Conservation (phyloP, 2,113 vertebrate genomes). For the Xiphophorus couchianus region DNA sequence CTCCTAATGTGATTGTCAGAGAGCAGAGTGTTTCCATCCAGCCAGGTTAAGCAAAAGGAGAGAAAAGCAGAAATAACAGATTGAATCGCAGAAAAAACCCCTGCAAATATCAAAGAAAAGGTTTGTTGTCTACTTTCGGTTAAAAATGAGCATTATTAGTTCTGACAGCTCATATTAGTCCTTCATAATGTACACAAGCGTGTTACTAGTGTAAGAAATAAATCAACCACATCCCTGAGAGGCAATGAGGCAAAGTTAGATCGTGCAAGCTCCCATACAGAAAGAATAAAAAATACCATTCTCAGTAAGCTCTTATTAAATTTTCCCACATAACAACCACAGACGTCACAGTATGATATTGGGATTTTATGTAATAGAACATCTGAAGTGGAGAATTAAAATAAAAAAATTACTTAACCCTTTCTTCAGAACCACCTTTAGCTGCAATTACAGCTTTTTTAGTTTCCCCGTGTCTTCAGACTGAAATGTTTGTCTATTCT, state of each 20-base stretch:
- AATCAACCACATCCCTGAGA: neutral
- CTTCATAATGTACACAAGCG: neutral
- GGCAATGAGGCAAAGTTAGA: neutral
- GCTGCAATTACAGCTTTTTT: too few relatives aligned
- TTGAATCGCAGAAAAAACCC: conserved; percentile 54
- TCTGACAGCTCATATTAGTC: neutral
- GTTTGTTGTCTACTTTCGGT: neutral
- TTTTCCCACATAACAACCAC: too few relatives aligned
- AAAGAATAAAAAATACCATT: too few relatives aligned
- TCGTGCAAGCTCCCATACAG: too few relatives aligned
- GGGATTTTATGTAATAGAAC: too few relatives aligned
- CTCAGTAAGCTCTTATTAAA: too few relatives aligned
- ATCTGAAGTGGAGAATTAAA: too few relatives aligned
- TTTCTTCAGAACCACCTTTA: too few relatives aligned
- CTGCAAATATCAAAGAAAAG: conserved; percentile 16
- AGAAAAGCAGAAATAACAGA: conserved; percentile 68
- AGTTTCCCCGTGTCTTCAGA: too few relatives aligned
- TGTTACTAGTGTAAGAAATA: neutral
- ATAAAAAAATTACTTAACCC: too few relatives aligned
- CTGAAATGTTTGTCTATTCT: too few relatives aligned
- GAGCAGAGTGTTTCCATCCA: conserved; percentile 86
- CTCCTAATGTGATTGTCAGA: conserved; percentile 90
- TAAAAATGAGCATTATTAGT: neutral
- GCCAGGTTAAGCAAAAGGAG: conserved; percentile 77
- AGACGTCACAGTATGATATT: too few relatives aligned